Base-by-base conservation (phyloP, 37 sponge, comb jelly and placozoan genomes). In the Oscarella lobularis region DNA sequence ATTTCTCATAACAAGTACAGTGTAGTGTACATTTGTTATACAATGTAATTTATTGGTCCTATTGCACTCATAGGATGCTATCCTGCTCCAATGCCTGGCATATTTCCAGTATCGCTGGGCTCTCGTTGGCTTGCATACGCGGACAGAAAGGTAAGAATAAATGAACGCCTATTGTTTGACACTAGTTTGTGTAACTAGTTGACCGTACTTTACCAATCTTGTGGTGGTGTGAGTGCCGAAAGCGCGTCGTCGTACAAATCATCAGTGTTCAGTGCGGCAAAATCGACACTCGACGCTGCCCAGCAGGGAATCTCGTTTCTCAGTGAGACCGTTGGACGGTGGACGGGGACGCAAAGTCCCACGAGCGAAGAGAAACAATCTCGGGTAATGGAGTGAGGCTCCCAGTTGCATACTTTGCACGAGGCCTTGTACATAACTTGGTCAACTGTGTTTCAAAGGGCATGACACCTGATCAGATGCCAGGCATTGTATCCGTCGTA, bases 41-140 rank as follows among this genome's bases (percentile, higher is more conserved):
- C 20, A 20, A 20, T 27, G 60, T 48, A 20, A 27, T 48, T 48
- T 27, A 20, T 48, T 48, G 14, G 9, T 48, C 20, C 14, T 48
- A 27, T n/a, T n/a, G n/a, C n/a, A n/a, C n/a, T n/a, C n/a, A n/a
- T 48, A 48, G 60, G 20, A 48, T 48, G 60, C 20, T 48, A 48
- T 48, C 60, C 60, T 27, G 9, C 60, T 27, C 60, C 60, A 20
- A 48, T 48, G 20, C 20, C 60, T 48, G 60, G 60, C 9, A 20
- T 48, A 20, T 20, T 88, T 40, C 97, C 97, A 0, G 67, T 96
- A 33, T 84, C 93, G 0, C 81, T 96, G 33, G 97, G 97, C 4
- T 41, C 73, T 32, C 71, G 90, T 35, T 96, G 97, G 97, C 68
- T 96, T 39, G 97, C 97, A n/a, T 87, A 86, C 70, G 41, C 88